These are phyloP conservation scores for Phrynocephalus guinanensis DNA, from an alignment of 2,797 vertebrate species.

Conservation along the genomic window DNA sequence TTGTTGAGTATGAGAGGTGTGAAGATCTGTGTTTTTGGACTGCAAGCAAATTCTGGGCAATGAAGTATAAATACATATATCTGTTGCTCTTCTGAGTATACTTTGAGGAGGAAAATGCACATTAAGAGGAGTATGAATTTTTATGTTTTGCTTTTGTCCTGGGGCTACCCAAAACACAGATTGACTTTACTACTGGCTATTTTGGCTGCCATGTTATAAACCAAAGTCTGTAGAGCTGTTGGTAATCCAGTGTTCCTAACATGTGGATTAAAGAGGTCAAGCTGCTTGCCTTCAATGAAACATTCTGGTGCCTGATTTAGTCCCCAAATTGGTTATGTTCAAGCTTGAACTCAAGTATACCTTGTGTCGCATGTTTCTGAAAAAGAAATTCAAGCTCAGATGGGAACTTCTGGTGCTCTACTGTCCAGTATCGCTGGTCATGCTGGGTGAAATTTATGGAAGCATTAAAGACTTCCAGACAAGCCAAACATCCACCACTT, in stretches of 20 bases:
- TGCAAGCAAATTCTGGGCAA: too few relatives aligned
- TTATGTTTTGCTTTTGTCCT: too few relatives aligned
- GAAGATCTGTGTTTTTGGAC: too few relatives aligned
- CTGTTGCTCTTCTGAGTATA: too few relatives aligned
- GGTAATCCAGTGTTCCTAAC: neutral
- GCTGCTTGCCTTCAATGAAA: neutral
- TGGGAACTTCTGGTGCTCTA: neutral
- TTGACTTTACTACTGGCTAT: too few relatives aligned
- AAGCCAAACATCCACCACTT: neutral
- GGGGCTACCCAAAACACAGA: too few relatives aligned
- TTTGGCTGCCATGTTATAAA: too few relatives aligned
- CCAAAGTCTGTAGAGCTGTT: too few relatives aligned
- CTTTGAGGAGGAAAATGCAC: too few relatives aligned
- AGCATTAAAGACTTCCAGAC: neutral
- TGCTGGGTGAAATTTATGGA: neutral
- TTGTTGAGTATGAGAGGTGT: too few relatives aligned
- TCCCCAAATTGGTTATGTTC: neutral
- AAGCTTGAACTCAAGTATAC: neutral
- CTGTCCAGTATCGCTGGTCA: neutral
- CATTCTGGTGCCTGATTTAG: neutral
- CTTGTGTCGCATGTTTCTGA: neutral
- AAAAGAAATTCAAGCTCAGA: neutral
- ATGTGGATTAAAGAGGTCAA: neutral
- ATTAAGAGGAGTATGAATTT: too few relatives aligned
- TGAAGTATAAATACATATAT: too few relatives aligned